Conservation (phyloP, 1,140 invertebrate genomes). For the Drosophila nikananu region DNA sequence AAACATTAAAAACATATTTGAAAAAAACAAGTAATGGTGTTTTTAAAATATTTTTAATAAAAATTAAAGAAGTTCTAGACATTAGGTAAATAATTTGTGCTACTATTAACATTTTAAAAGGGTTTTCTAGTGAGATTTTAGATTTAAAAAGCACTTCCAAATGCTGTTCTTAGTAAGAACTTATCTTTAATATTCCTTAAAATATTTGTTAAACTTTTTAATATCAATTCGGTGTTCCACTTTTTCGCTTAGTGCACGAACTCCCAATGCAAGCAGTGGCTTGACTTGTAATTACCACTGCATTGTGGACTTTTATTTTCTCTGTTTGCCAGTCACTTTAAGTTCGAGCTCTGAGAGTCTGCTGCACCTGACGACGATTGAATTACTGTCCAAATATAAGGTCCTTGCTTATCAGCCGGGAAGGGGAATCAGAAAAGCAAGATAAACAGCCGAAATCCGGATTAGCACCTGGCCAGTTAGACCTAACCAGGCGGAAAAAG, state of each 20-base stretch:
- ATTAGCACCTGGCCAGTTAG: slow-evolving; percentile 26
- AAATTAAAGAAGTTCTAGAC: neutral
- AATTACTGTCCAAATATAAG: slow-evolving; percentile 78
- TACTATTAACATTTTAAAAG: neutral
- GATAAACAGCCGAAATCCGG: neutral
- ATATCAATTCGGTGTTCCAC: too few relatives aligned
- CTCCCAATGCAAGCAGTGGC: slow-evolving; percentile 35
- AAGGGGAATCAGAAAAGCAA: neutral
- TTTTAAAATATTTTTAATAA: neutral
- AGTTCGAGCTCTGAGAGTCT: slow-evolving; percentile 23
- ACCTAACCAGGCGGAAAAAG: slow-evolving; percentile 34
- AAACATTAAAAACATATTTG: neutral
- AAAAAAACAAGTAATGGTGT: too few relatives aligned
- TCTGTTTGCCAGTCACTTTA: slow-evolving; percentile 51
- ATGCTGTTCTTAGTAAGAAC: neutral
- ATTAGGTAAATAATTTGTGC: neutral
- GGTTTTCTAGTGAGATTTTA: neutral
- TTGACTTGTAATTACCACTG: slow-evolving; percentile 78
- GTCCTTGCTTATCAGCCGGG: slow-evolving; percentile 43
- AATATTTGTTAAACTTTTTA: neutral
- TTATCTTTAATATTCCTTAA: neutral
- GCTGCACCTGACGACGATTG: slow-evolving; percentile 53
- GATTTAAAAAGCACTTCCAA: neutral
- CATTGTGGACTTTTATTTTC: slow-evolving; percentile 67
- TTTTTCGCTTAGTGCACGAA: slow-evolving; percentile 12